These are phyloP conservation scores for Colaptes auratus DNA, from an alignment of 2,113 vertebrate species.

Conservation along the genomic window DNA sequence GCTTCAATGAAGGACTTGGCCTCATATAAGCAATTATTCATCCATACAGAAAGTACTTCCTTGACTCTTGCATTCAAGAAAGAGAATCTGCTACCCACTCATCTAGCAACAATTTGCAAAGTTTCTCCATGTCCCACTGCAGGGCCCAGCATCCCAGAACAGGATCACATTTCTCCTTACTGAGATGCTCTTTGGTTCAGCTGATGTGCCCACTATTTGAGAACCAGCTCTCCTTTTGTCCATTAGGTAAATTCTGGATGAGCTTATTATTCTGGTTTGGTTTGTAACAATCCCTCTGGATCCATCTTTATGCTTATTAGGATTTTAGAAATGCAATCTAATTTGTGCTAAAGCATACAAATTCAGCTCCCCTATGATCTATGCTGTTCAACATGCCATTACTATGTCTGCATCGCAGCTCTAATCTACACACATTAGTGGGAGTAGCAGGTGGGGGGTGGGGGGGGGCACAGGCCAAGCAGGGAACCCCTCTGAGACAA, in stretches of 20 bases:
- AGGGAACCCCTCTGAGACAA: constrained; percentile 1
- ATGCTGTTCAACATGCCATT: neutral
- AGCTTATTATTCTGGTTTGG: constrained; percentile 42
- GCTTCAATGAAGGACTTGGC: neutral
- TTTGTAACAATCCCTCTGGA: constrained; percentile 51
- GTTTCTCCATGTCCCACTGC: neutral
- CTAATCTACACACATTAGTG: neutral
- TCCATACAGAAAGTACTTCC: neutral
- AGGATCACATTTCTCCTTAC: neutral
- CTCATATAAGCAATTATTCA: constrained; percentile 36
- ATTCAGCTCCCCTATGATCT: constrained; percentile 11
- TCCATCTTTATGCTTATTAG: constrained; percentile 44
- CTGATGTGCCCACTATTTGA: constrained; percentile 40
- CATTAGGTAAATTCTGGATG: constrained; percentile 58
- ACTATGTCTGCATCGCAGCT: neutral
- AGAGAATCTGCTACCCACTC: neutral
- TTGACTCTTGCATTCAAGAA: neutral
- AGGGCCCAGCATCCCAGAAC: neutral
- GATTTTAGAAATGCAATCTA: constrained; percentile 51
- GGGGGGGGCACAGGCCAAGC: neutral
- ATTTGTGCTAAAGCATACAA: constrained; percentile 52
- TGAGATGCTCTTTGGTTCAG: constrained; percentile 18
- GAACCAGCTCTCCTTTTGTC: constrained; percentile 19
- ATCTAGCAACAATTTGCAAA: neutral
- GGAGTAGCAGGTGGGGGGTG: neutral